These are phyloP conservation scores for Temnothorax curvispinosus DNA, from an alignment of 1,140 invertebrate genomes.

Conservation along the genomic window DNA sequence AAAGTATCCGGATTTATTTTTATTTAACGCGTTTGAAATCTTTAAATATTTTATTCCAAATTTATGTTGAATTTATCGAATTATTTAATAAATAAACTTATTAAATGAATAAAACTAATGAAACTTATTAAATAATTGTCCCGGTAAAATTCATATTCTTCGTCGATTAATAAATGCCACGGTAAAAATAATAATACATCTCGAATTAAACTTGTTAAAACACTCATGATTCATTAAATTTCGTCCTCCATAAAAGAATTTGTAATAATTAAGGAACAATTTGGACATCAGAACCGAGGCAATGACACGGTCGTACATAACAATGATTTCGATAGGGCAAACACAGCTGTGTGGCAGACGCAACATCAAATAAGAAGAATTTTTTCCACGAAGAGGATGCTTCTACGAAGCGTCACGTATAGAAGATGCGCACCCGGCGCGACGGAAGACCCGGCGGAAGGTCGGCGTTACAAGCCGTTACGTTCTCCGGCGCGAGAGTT, in stretches of 20 bases:
- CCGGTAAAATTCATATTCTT: background rate
- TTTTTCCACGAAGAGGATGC: constrained; percentile 29
- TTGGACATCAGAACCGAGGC: background rate
- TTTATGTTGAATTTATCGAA: background rate
- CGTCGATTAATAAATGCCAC: background rate
- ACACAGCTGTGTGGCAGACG: constrained; percentile 20
- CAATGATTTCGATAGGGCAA: constrained; percentile 27
- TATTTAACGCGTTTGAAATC: background rate
- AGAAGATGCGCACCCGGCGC: constrained; percentile 54
- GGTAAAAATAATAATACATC: background rate
- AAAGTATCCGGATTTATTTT: background rate
- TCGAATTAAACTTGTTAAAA: background rate
- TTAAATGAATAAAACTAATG: no score
- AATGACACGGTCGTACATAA: background rate
- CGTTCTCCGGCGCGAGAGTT: constrained; percentile 66
- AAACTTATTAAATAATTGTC: constrained; percentile 1
- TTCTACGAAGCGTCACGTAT: constrained; percentile 13
- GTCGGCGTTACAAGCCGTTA: constrained; percentile 62
- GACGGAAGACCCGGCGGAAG: constrained; percentile 63
- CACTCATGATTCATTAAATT: background rate
- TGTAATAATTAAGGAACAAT: background rate
- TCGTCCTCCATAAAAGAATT: background rate
- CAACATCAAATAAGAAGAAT: constrained; percentile 16
- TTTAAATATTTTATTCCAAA: background rate
- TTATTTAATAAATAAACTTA: constrained; percentile 1